Conservation (phyloP, 2,888 invertebrate genomes). For the Sarcophaga variegata region DNA sequence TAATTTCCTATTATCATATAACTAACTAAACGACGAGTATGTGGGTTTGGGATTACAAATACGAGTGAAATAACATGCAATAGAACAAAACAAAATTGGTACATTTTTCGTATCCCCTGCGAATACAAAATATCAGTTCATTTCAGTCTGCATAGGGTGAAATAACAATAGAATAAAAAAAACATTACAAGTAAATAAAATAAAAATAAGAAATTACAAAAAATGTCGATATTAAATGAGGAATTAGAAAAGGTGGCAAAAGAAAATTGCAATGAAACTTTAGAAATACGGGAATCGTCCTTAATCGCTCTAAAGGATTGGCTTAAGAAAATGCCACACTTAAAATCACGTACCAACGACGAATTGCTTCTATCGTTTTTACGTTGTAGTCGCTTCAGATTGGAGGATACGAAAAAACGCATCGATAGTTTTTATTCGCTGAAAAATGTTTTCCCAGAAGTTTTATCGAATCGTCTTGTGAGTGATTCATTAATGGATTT, state of each 20-base stretch:
- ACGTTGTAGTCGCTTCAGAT: constrained; percentile 74
- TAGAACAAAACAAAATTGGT: background rate
- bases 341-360: constrained; percentile 73
- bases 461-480: constrained; percentile 73
- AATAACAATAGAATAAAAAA: background rate
- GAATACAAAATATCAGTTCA: constrained; percentile 38
- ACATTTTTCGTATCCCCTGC: background rate
- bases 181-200: background rate
- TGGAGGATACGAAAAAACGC: constrained; percentile 76
- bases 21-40: background rate
- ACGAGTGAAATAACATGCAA: background rate
- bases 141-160: background rate
- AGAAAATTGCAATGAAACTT: constrained; percentile 75
- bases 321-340: constrained; percentile 74
- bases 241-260: constrained; percentile 72
- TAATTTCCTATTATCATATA: constrained; percentile 15
- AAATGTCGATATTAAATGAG: constrained; percentile 39
- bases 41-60: background rate
- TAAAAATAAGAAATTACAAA: background rate
- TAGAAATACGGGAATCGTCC: constrained; percentile 61
- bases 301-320: constrained; percentile 72
- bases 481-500: constrained; percentile 72
- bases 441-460: constrained; percentile 75
- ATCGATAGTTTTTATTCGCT: constrained; percentile 75
- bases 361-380: constrained; percentile 74